These are phyloP conservation scores for Python bivittatus DNA, from an alignment of 2,113 vertebrate genomes.

Conservation along the genomic window DNA sequence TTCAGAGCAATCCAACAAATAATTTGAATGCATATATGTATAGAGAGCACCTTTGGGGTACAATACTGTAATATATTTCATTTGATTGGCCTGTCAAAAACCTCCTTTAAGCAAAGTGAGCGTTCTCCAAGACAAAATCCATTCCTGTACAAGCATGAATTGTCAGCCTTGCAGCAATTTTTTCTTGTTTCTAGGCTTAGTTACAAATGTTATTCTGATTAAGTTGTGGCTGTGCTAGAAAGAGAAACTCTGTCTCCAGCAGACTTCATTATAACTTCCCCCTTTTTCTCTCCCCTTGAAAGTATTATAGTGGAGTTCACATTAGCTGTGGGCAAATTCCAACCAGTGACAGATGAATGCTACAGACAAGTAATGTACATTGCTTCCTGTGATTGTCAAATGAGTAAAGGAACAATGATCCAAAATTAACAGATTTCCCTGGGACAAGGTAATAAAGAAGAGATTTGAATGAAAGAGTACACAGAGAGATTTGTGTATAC, in stretches of 20 bases:
- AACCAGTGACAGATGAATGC: neutral
- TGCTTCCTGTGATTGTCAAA: neutral
- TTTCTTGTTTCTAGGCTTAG: neutral
- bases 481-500: neutral
- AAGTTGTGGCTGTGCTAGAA: neutral
- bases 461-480: too few species aligned
- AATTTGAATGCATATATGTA: neutral
- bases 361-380: neutral
- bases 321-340: neutral
- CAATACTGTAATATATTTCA: constrained; percentile 5
- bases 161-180: constrained; percentile 4
- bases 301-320: neutral
- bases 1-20: neutral
- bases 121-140: neutral
- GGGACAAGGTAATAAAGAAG: neutral
- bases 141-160: neutral
- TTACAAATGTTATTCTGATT: constrained; percentile 3
- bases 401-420: neutral
- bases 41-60: neutral
- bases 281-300: neutral
- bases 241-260: neutral
- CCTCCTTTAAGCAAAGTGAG: neutral
- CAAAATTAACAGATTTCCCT: neutral
- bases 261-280: neutral
- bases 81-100: constrained; percentile 14